phyloP scores from a whole-genome alignment of 2,797 vertebrate genomes.

The Schizopygopsis pylzovi region DNA sequence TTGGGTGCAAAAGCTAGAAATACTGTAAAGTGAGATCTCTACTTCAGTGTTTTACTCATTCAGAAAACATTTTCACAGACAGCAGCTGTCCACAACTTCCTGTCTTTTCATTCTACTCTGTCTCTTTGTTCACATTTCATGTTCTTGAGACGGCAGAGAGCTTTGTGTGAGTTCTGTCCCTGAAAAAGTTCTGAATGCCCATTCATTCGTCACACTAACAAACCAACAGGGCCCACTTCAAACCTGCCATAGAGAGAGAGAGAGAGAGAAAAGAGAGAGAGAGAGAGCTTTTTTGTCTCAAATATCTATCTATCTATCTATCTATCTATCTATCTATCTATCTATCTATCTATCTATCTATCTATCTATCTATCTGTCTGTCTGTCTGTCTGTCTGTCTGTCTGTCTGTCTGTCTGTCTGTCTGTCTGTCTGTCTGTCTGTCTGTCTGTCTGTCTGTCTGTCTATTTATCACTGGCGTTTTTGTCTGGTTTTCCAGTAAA shows the following conservation, averaged over 20 bases:
- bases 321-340: too few species aligned
- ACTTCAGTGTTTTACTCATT: slow-evolving; percentile 18
- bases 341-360: too few species aligned
- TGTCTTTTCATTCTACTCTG: slow-evolving; percentile 20
- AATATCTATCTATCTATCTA: too few species aligned
- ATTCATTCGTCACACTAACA: slow-evolving; percentile 43
- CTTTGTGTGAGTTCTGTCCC: slow-evolving; percentile 27
- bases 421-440: too few species aligned
- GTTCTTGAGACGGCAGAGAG: slow-evolving; percentile 36
- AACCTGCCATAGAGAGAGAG: slow-evolving; percentile 25
- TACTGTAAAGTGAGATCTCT: neutral
- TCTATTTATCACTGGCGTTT: too few species aligned
- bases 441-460: too few species aligned
- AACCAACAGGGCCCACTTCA: slow-evolving; percentile 21
- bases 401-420: too few species aligned
- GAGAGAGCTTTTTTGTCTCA: neutral
- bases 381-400: too few species aligned
- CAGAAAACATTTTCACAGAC: slow-evolving; percentile 24
- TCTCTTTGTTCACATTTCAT: slow-evolving; percentile 44
- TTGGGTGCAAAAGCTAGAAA: slow-evolving; percentile 1
- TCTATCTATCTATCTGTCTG: too few species aligned
- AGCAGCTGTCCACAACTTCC: neutral
- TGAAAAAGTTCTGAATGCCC: slow-evolving; percentile 39
- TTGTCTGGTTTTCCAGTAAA: neutral
- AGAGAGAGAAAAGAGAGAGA: slow-evolving; percentile 36